These are phyloP conservation scores for Musca domestica DNA, from an alignment of 1,140 invertebrate genomes.

Conservation along the genomic window DNA sequence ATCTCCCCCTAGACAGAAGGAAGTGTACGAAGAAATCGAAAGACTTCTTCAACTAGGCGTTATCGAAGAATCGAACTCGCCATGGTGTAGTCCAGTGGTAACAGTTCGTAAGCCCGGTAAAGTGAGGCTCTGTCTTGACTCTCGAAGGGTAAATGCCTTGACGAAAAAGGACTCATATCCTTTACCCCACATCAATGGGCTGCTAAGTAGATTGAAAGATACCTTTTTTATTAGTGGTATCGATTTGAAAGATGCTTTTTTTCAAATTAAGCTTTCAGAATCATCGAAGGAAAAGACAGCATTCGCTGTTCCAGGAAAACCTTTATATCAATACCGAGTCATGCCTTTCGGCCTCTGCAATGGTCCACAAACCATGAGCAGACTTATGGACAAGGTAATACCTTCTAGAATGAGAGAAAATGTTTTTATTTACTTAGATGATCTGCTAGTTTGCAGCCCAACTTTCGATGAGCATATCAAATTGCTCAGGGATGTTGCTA, in stretches of 20 bases:
- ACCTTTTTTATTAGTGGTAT: slow-evolving; percentile 32
- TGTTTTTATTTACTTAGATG: slow-evolving; percentile 28
- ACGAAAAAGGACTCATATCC: slow-evolving; percentile 11
- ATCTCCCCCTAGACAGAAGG: too few relatives aligned
- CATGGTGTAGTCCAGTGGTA: background rate
- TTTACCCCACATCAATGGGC: background rate
- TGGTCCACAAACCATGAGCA: slow-evolving; percentile 3
- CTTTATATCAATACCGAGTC: slow-evolving; percentile 34
- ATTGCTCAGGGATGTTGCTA: background rate
- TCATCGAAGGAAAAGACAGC: slow-evolving; percentile 51
- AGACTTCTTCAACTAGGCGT: background rate
- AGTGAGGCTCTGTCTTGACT: background rate
- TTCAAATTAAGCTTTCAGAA: slow-evolving; percentile 42
- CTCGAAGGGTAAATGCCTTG: background rate
- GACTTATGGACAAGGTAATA: slow-evolving; percentile 19
- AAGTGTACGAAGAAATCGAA: background rate
- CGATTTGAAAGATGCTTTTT: slow-evolving; percentile 44
- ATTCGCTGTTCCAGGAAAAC: slow-evolving; percentile 52
- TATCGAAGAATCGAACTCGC: background rate
- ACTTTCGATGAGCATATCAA: background rate
- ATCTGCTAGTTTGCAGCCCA: slow-evolving; percentile 13
- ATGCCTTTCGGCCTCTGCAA: slow-evolving; percentile 23
- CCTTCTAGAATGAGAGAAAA: slow-evolving; percentile 3
- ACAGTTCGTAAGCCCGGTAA: background rate
- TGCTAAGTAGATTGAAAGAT: background rate